Evolutionary conservation across 2,888 invertebrate genomes (phyloP), one percentile per base, ranked within the genome.

Genomic region (Leptinotarsa rubiginosa): DNA sequence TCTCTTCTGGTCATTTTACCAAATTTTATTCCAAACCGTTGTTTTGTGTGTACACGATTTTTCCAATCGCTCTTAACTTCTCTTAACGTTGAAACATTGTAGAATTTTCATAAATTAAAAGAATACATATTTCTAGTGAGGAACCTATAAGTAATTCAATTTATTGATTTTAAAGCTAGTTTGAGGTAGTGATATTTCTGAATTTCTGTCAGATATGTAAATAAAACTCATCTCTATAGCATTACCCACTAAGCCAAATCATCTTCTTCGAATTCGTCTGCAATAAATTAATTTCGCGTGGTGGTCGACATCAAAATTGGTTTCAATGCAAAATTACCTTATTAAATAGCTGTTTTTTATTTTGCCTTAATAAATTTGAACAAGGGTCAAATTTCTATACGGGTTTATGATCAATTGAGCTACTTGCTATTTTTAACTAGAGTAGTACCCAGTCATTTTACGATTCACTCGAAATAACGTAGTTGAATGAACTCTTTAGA

Each of bases 361-460:
- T 56, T 56, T 4, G 20, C 15, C 25, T 25, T 1, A 56, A 20
- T 25, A 7, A 22, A 20, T 56, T 56, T 1, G 4, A 56, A 56
- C 52, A 18, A 18, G 18, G 56, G 13, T 56, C 15, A 13, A 56
- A 56, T 56, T 56, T 56, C 1, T 4, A 15, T 15, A 56, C 52
- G 18, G 56, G 22, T 25, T 15, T 25, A 56, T 56, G 22, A 56
- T 22, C 56, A 22, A 56, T 56, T 22, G 22, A 56, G 13, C 22
- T 56, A 22, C 22, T 56, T 56, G 56, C 56, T 56, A 56, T 22
- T 56, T 56, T 56, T 56, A 56, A 56, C 56, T 56, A 56, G 13
- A 50, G 50, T 50, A n/a, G 50, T 41, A 41, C 41, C 41, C 12
- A 3, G 52, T 52, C 18, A 52, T 20, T 52, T 52, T 18, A 12